Evolutionary conservation across 2,797 vertebrate genomes (phyloP), one percentile per base, ranked within the genome.

Genomic region (Myotis planiceps): DNA sequence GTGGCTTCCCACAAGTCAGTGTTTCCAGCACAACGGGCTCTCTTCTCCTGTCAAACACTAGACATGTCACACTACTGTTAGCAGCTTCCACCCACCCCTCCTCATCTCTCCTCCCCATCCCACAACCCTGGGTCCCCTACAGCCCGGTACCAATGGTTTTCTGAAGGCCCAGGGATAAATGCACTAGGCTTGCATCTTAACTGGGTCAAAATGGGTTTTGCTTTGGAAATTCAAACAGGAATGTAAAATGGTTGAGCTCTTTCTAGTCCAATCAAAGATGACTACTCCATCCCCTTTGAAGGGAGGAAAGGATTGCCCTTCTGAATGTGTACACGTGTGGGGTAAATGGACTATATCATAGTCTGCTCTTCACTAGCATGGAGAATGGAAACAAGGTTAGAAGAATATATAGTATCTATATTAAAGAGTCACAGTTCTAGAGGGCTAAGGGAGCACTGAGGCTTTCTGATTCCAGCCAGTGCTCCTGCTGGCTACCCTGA

Each of bases 381-480:
- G 90, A 94, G 84, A 95, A 94, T 95, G 97, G 91, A 97, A 93
- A 93, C 81, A 95, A 97, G 53, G 92, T 94, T 82, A 97, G 97
- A 98, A 98, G 97, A 97, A 97, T 88, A 97, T 90, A 92, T 86
- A 96, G 97, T 95, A 97, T 74, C 96, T 4, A 0, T 27, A 84
- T 97, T 81, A 96, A 96, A 90, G 86, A 98, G 98, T 98, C 98
- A 97, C 95, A 98, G 91, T 96, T 71, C 98, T 81, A 13, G 49
- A 89, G 37, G 71, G 96, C 51, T 94, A 81, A 92, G 78, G 97
- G 94, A 85, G 76, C 93, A 90, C 82, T 27, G 66, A 75, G 79
- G 91, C 96, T 63, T 96, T 92, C 86, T 6, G 51, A 94, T 58
- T 76, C 96, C 65, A 18, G 39, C 53, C 23, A 74, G 51, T 25